Percentiles rank a stretch among this genome's conserved stretches.
Evolutionary conservation across 2,888 invertebrate genomes (phyloP).

Genomic region (Lissonota sp.): DNA sequence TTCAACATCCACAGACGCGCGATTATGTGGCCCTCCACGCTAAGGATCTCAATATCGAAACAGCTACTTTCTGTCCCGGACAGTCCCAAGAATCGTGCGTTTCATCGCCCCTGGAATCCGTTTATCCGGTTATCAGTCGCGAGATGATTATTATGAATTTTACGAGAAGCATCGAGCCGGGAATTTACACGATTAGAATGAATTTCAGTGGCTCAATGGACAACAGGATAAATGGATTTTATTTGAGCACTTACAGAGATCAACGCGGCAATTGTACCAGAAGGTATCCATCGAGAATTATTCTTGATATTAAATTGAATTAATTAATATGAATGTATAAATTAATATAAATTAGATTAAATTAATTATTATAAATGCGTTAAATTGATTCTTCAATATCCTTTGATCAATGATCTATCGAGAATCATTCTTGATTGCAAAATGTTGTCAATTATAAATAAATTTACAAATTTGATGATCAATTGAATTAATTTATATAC

Average conservation of each 20-base stretch:
- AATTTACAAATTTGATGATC: too few relatives aligned
- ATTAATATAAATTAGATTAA: too few relatives aligned
- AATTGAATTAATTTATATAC: too few relatives aligned
- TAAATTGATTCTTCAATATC: too few relatives aligned
- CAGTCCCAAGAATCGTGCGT: not conserved
- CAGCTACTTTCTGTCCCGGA: constrained; percentile 68
- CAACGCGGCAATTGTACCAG: constrained; percentile 30
- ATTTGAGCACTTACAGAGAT: constrained; percentile 84
- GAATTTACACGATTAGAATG: constrained; percentile 71
- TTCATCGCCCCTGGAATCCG: constrained; percentile 29
- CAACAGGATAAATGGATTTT: constrained; percentile 85
- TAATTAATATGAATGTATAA: too few relatives aligned
- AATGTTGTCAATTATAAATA: too few relatives aligned
- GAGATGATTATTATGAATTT: constrained; percentile 61
- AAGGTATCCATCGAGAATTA: constrained; percentile 24
- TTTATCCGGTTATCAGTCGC: constrained; percentile 27
- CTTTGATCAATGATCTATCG: too few relatives aligned
- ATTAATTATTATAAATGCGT: too few relatives aligned
- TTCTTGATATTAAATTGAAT: too few relatives aligned
- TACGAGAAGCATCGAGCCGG: constrained; percentile 40
- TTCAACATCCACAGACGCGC: constrained; percentile 35
- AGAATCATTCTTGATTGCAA: too few relatives aligned
- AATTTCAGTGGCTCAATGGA: constrained; percentile 84
- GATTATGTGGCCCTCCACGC: constrained; percentile 72
- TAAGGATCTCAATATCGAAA: constrained; percentile 75